A percentile compares a stretch with the other conserved stretches of the same genome.
Conservation (phyloP, 1,140 invertebrate genomes). For the Diuraphis noxia region DNA sequence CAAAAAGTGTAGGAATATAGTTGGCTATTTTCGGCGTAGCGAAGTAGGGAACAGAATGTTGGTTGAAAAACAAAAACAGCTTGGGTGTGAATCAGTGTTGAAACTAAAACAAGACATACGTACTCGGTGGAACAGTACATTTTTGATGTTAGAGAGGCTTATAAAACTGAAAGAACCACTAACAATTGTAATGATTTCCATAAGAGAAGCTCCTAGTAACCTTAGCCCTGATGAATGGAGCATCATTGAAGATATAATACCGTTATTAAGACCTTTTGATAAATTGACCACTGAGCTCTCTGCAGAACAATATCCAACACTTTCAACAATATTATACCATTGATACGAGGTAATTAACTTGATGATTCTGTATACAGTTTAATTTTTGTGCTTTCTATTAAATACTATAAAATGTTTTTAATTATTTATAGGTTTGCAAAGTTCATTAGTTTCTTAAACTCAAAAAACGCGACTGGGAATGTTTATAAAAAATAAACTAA, state of each 20-base stretch:
- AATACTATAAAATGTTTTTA: background rate
- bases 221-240: background rate
- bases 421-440: constrained; percentile 4
- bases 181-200: background rate
- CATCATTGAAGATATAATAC: background rate
- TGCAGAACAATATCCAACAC: background rate
- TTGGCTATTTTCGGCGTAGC: background rate
- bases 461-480: background rate
- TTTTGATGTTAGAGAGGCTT: background rate
- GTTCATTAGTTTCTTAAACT: background rate
- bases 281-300: background rate
- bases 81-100: too few relatives aligned
- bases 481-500: background rate
- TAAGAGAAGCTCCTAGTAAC: background rate
- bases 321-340: constrained; percentile 14
- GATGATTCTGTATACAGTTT: background rate
- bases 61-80: background rate
- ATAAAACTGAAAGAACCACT: background rate
- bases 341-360: background rate
- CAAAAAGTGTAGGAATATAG: background rate
- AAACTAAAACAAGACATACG: background rate
- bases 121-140: background rate
- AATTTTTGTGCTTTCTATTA: background rate
- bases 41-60: background rate
- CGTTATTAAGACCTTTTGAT: background rate